Evolutionary conservation across 1,140 invertebrate genomes (phyloP).

Genomic region (Hylaeus volcanicus): DNA sequence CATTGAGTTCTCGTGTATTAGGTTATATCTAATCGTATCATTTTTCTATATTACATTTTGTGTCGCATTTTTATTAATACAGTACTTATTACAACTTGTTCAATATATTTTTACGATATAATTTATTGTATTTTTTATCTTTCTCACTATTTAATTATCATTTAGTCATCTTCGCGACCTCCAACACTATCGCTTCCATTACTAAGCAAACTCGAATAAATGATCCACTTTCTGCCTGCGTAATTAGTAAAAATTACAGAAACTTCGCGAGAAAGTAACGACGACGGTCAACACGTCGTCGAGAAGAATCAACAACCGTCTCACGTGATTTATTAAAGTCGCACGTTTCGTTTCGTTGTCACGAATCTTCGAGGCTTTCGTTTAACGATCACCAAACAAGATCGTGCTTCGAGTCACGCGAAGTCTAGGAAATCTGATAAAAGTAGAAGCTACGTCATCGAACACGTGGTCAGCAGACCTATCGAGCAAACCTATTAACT

Average conservation of each 20-base stretch:
- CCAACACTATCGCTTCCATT: too few species aligned
- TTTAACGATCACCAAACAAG: conserved; percentile 51
- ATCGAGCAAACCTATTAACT: conserved; percentile 11
- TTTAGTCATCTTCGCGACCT: too few species aligned
- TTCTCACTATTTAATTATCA: too few species aligned
- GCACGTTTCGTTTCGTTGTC: conserved; percentile 36
- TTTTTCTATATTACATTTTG: too few species aligned
- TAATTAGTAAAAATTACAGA: too few species aligned
- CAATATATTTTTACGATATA: too few species aligned
- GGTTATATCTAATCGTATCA: too few species aligned
- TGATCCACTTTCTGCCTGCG: not conserved
- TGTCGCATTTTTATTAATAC: too few species aligned
- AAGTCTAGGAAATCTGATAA: conserved; percentile 47
- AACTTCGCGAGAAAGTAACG: not conserved
- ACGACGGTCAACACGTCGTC: conserved; percentile 5
- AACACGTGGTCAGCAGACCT: conserved; percentile 22
- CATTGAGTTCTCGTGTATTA: too few species aligned
- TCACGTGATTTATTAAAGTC: conserved; percentile 49
- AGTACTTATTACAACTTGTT: too few species aligned
- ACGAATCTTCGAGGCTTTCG: conserved; percentile 32
- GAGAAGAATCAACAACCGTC: conserved; percentile 5
- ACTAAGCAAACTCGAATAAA: not conserved
- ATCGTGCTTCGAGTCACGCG: conserved; percentile 49
- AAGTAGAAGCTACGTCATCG: conserved; percentile 46
- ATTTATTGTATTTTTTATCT: too few species aligned